Percentiles rank a stretch among this genome's conserved stretches.
These are phyloP conservation scores for Cenopis cana DNA, from an alignment of 2,888 invertebrate species.

Conservation along the genomic window DNA sequence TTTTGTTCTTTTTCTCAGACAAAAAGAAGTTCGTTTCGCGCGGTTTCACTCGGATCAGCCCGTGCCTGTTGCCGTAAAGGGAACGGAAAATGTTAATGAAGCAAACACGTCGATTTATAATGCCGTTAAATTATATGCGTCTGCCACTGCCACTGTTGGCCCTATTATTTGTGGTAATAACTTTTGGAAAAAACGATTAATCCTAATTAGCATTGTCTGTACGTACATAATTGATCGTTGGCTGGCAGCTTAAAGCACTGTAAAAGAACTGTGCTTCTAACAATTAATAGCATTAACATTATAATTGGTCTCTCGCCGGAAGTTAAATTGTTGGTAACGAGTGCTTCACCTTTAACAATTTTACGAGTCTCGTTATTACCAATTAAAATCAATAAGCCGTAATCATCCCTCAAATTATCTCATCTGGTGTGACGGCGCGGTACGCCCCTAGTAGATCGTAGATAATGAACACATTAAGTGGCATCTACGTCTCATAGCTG, in stretches of 20 bases:
- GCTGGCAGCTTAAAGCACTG: neutral
- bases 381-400: conserved; percentile 71
- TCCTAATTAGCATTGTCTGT: conserved; percentile 48
- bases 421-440: conserved; percentile 41
- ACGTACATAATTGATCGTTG: neutral
- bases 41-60: conserved; percentile 71
- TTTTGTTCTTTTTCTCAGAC: conserved; percentile 67
- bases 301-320: conserved; percentile 38
- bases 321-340: conserved; percentile 29
- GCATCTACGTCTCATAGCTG: conserved; percentile 42
- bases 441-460: conserved; percentile 55
- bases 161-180: conserved; percentile 67
- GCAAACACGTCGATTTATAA: conserved; percentile 63
- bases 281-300: conserved; percentile 2
- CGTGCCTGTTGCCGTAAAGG: conserved; percentile 76
- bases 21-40: conserved; percentile 81
- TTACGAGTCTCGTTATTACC: conserved; percentile 64
- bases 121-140: conserved; percentile 67
- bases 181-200: conserved; percentile 62
- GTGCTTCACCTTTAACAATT: conserved; percentile 53
- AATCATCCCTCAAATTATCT: conserved; percentile 55
- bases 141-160: conserved; percentile 52
- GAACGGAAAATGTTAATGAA: conserved; percentile 80
- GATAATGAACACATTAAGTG: conserved; percentile 64
- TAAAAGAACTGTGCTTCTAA: neutral